Conservation (phyloP, 2,888 invertebrate genomes). For the Metellina segmentata region DNA sequence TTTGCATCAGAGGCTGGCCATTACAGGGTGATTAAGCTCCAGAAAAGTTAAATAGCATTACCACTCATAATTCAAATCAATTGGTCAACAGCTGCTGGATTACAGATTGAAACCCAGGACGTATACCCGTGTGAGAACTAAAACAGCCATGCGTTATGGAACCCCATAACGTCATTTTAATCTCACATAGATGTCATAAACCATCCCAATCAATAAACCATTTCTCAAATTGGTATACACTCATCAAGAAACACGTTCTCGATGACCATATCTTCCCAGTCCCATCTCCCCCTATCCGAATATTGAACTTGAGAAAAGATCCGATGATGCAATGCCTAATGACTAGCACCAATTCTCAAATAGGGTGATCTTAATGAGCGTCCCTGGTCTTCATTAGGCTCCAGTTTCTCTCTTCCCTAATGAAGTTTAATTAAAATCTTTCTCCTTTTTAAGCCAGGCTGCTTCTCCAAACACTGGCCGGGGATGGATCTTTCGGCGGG, state of each 20-base stretch:
- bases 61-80: too few relatives aligned
- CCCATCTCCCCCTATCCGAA: background rate
- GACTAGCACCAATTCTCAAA: slow-evolving; percentile 14
- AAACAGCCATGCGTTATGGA: too few relatives aligned
- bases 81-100: too few relatives aligned
- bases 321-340: slow-evolving; percentile 34
- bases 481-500: background rate
- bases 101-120: too few relatives aligned
- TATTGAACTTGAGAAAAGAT: background rate
- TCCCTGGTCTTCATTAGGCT: slow-evolving; percentile 49
- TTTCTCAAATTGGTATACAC: background rate
- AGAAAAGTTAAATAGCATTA: too few relatives aligned
- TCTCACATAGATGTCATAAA: too few relatives aligned
- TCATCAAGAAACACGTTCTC: slow-evolving; percentile 1
- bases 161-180: too few relatives aligned
- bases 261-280: background rate
- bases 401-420: slow-evolving; percentile 15
- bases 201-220: slow-evolving; percentile 7
- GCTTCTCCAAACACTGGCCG: background rate
- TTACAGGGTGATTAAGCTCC: too few relatives aligned
- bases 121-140: too few relatives aligned
- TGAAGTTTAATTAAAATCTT: slow-evolving; percentile 62
- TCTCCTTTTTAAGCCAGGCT: slow-evolving; percentile 10
- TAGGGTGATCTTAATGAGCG: slow-evolving; percentile 23
- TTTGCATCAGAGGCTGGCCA: too few relatives aligned